These are phyloP conservation scores for Argentina silus DNA, from an alignment of 2,797 vertebrate genomes.

Conservation along the genomic window DNA sequence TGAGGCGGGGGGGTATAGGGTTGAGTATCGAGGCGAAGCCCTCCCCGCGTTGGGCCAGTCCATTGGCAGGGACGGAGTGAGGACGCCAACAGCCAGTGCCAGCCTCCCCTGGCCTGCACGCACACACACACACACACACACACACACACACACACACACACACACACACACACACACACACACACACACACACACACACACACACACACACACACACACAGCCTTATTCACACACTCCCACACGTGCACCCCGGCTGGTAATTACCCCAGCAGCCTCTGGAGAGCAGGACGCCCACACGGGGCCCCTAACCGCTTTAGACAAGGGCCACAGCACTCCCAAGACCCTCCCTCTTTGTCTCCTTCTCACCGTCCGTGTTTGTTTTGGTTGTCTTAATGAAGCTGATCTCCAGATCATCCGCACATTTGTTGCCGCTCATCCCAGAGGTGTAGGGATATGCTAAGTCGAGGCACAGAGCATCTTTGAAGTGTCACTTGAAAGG, in stretches of 20 bases:
- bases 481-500: constrained; percentile 8
- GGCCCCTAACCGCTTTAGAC: constrained; percentile 73
- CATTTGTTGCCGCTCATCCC: constrained; percentile 35
- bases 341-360: constrained; percentile 63
- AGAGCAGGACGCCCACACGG: constrained; percentile 65
- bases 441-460: constrained; percentile 20
- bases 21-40: constrained; percentile 31
- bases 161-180: constrained; percentile 44
- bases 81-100: constrained; percentile 39
- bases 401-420: constrained; percentile 52
- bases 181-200: constrained; percentile 42
- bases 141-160: not conserved
- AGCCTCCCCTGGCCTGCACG: constrained; percentile 40
- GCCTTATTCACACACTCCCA: constrained; percentile 38
- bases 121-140: constrained; percentile 19
- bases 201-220: constrained; percentile 38
- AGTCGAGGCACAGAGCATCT: constrained; percentile 16
- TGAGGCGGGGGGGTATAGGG: constrained; percentile 13
- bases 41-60: constrained; percentile 11
- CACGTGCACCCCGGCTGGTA: constrained; percentile 59
- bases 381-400: constrained; percentile 71
- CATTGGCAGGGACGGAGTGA: constrained; percentile 33
- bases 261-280: constrained; percentile 71
- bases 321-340: constrained; percentile 67
- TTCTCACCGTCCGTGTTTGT: constrained; percentile 68